phyloP scores from a whole-genome alignment of 2,113 vertebrate genomes.

The Lophius piscatorius region DNA sequence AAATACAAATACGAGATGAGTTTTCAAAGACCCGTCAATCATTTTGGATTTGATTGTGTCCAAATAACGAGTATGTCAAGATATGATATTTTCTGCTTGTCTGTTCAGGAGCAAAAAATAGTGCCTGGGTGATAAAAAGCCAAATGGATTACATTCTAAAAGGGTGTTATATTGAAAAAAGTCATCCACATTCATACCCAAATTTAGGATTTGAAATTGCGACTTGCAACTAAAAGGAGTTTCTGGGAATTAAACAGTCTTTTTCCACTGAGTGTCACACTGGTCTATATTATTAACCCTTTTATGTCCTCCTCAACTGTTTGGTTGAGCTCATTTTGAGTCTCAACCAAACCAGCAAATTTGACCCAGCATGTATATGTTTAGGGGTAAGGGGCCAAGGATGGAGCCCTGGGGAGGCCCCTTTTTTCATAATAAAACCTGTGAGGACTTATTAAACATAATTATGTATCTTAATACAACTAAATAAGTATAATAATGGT shows the following conservation, averaged over 20 bases:
- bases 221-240: constrained; percentile 54
- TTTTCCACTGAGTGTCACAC: constrained; percentile 47
- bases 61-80: constrained; percentile 38
- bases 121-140: constrained; percentile 24
- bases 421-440: too few relatives aligned
- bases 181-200: constrained; percentile 57
- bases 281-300: too few relatives aligned
- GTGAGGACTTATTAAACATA: too few relatives aligned
- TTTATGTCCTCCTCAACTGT: too few relatives aligned
- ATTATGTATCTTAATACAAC: too few relatives aligned
- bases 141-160: constrained; percentile 29
- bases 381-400: too few relatives aligned
- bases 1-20: constrained; percentile 39
- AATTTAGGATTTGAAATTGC: constrained; percentile 55
- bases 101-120: constrained; percentile 25
- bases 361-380: too few relatives aligned
- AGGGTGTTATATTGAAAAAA: constrained; percentile 50
- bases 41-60: constrained; percentile 30
- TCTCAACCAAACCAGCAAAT: too few relatives aligned
- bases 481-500: too few relatives aligned
- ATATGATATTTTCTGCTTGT: constrained; percentile 36
- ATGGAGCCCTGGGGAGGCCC: too few relatives aligned
- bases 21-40: constrained; percentile 46
- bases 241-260: constrained; percentile 46
- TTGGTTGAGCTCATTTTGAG: too few relatives aligned